phyloP scores from a whole-genome alignment of 2,113 vertebrate genomes.

The Larimichthys crocea region DNA sequence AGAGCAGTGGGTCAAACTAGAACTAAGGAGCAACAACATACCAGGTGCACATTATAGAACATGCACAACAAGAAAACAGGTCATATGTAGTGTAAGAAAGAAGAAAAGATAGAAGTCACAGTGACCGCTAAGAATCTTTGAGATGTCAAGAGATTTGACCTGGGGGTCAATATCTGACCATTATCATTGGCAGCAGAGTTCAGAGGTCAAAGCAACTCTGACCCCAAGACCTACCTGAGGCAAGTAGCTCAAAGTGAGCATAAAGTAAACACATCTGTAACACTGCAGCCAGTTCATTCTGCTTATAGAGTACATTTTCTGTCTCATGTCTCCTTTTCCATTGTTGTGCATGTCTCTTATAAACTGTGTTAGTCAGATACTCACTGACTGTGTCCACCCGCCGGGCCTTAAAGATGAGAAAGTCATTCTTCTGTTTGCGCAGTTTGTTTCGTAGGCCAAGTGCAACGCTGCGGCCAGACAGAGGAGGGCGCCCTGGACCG shows the following conservation, averaged over 20 bases:
- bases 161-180: not conserved
- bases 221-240: not conserved
- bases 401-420: constrained; percentile 92
- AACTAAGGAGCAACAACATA: not conserved
- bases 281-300: not conserved
- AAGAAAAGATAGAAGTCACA: not conserved
- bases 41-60: no score
- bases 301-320: not conserved
- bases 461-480: constrained; percentile 92
- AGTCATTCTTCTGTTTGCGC: constrained; percentile 93
- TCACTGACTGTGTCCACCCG: constrained; percentile 96
- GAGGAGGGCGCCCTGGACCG: constrained; percentile 90
- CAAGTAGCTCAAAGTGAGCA: no score
- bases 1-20: not conserved
- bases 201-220: constrained; percentile 9
- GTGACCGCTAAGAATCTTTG: not conserved
- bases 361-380: constrained; percentile 66
- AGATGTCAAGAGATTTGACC: not conserved
- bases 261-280: no score
- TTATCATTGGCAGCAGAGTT: not conserved
- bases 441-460: constrained; percentile 90
- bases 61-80: not conserved
- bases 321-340: not conserved
- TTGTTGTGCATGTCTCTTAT: not conserved
- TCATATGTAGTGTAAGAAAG: not conserved